A percentile compares a stretch with the other conserved stretches of the same genome.
Evolutionary conservation across 2,797 vertebrate species (phyloP).

Genomic region (Basileuterus tristriatus): DNA sequence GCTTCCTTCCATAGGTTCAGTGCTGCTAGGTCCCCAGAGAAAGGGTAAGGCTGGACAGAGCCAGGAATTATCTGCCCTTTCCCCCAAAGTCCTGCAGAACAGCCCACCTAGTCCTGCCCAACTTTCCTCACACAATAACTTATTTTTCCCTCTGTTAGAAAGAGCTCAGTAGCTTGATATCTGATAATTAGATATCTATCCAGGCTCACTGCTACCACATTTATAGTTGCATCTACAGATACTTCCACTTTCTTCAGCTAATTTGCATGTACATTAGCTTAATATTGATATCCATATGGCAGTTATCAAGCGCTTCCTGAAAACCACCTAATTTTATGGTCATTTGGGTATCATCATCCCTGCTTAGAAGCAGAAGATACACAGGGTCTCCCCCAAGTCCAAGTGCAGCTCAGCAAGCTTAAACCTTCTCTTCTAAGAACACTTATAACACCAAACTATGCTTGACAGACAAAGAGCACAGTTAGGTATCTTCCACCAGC

Average conservation of each 20-base stretch:
- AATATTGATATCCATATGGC: not conserved
- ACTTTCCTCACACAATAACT: not conserved
- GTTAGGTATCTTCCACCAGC: not conserved
- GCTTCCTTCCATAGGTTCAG: not conserved
- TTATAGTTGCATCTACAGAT: not conserved
- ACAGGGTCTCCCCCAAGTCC: not conserved
- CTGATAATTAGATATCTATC: not conserved
- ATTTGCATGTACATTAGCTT: not conserved
- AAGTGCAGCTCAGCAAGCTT: not conserved
- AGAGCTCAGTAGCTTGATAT: not conserved
- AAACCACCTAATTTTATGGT: not conserved
- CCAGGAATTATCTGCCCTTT: not conserved
- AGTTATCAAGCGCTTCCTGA: not conserved
- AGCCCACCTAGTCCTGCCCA: not conserved
- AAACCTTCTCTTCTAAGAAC: not conserved
- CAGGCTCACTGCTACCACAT: not conserved
- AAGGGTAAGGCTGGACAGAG: not conserved
- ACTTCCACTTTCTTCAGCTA: not conserved
- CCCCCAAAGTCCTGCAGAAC: not conserved
- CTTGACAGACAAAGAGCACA: not conserved
- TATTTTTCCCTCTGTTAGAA: not conserved
- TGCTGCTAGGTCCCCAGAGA: not conserved
- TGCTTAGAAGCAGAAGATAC: not conserved
- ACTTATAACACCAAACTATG: not conserved
- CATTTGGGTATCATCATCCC: not conserved